A percentile compares a stretch with the other conserved stretches of the same genome.
Evolutionary conservation across 2,797 vertebrate genomes (phyloP).

Genomic region (Cottoperca gobio): DNA sequence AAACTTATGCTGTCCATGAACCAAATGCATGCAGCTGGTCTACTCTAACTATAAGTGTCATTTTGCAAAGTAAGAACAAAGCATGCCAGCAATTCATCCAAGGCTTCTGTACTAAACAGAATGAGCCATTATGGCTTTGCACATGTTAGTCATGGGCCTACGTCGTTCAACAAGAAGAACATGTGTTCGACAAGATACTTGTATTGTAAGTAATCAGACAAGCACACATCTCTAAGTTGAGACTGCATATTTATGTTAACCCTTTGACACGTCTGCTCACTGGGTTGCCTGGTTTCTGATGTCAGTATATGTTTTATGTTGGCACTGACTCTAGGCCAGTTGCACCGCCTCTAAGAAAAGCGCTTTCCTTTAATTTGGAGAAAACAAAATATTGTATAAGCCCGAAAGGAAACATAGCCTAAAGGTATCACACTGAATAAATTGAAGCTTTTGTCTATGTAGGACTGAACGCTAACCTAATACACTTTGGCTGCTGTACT

Average conservation of each 20-base stretch:
- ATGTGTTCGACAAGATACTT: constrained; percentile 46
- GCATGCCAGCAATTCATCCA: constrained; percentile 23
- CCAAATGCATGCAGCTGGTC: constrained; percentile 26
- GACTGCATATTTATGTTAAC: constrained; percentile 34
- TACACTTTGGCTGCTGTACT: constrained; percentile 3
- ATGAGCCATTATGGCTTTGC: constrained; percentile 23
- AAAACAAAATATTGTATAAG: constrained; percentile 25
- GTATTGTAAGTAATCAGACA: constrained; percentile 20
- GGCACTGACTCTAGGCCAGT: constrained; percentile 10
- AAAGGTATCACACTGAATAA: constrained; percentile 25
- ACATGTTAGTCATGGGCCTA: constrained; percentile 25
- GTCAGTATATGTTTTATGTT: constrained; percentile 19
- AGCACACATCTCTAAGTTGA: constrained; percentile 30
- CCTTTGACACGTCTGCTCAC: constrained; percentile 25
- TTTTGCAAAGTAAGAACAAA: constrained; percentile 17
- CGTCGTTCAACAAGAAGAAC: constrained; percentile 37
- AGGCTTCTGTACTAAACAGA: constrained; percentile 36
- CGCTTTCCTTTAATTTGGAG: constrained; percentile 34
- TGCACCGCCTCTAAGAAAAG: constrained; percentile 19
- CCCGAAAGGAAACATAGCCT: constrained; percentile 23
- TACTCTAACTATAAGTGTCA: constrained; percentile 8
- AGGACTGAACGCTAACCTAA: constrained; percentile 12
- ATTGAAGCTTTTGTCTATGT: constrained; percentile 21
- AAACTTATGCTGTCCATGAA: constrained; percentile 9
- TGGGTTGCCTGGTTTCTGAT: constrained; percentile 29